Evolutionary conservation across 2,113 vertebrate species (phyloP).

Genomic region (Cygnus atratus): DNA sequence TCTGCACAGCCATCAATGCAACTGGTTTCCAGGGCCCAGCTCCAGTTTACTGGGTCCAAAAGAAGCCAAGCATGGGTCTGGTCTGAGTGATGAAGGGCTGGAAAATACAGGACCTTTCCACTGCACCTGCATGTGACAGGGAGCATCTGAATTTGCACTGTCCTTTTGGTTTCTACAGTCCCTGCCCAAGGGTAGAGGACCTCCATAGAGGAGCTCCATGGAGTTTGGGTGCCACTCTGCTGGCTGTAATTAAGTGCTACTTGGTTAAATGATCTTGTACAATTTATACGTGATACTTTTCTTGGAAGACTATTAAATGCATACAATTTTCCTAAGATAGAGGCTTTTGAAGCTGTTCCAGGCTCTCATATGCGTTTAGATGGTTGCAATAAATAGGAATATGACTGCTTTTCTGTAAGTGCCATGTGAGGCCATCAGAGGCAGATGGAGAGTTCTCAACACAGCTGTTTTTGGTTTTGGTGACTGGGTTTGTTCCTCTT

Average conservation of each 20-base stretch:
- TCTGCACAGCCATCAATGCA: neutral
- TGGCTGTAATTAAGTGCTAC: slow-evolving; percentile 26
- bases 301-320: slow-evolving; percentile 44
- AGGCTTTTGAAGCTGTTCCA: slow-evolving; percentile 40
- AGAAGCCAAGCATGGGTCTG: neutral
- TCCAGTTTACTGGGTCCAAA: neutral
- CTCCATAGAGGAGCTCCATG: neutral
- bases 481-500: slow-evolving; percentile 44
- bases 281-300: slow-evolving; percentile 34
- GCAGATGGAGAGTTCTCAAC: slow-evolving; percentile 12
- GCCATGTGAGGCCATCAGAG: neutral
- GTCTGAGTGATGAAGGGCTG: neutral
- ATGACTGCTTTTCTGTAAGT: neutral
- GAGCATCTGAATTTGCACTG: neutral
- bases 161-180: neutral
- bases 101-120: neutral
- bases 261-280: neutral
- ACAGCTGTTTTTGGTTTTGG: neutral
- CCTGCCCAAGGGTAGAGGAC: neutral
- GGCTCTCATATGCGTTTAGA: neutral
- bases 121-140: neutral
- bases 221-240: neutral
- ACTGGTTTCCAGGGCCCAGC: neutral
- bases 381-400: neutral
- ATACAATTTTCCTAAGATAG: slow-evolving; percentile 26